Conservation (phyloP, 2,113 vertebrate genomes). For the Elephantulus edwardii region DNA sequence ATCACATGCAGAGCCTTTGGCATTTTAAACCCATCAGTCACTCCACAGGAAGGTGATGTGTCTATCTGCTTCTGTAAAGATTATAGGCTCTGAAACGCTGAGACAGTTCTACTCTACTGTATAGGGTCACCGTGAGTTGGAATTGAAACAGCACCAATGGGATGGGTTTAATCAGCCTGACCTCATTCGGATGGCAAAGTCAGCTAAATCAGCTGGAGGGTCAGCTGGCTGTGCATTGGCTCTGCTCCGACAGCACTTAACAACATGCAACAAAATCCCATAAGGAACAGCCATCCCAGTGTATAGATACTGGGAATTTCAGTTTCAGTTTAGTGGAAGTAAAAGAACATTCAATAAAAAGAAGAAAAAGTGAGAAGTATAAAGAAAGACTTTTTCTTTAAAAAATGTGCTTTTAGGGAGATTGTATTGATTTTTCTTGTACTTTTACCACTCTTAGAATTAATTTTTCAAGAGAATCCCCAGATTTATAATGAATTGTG, state of each 20-base stretch:
- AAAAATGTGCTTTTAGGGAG: background rate
- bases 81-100: background rate
- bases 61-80: background rate
- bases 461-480: background rate
- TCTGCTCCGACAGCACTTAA: too few relatives aligned
- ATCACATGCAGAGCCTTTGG: background rate
- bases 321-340: background rate
- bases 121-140: background rate
- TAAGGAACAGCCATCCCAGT: background rate
- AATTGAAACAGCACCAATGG: background rate
- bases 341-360: background rate
- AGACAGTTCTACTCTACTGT: background rate
- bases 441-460: slow-evolving; percentile 8
- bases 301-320: background rate
- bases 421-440: background rate
- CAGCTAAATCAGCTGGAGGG: background rate
- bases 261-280: background rate
- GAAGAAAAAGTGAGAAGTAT: background rate
- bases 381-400: background rate
- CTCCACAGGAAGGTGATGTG: too few relatives aligned
- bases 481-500: background rate
- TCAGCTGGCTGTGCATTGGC: too few relatives aligned
- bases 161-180: background rate
- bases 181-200: background rate
- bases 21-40: background rate